Base-by-base conservation (phyloP, 2,113 vertebrate species). In the Pseudopipra pipra region DNA sequence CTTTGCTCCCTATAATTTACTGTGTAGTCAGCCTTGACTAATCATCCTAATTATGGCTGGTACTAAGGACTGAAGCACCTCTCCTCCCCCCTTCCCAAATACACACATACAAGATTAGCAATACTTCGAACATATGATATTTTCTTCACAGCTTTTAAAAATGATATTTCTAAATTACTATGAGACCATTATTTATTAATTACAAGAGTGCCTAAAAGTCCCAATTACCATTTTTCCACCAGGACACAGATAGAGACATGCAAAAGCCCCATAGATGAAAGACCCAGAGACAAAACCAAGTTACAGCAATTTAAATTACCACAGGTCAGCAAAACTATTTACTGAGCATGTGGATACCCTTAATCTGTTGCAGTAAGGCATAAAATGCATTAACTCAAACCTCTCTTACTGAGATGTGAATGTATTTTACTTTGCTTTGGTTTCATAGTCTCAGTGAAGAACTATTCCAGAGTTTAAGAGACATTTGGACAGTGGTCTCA, bases 401-500 rank as follows among this genome's bases (percentile, higher is more conserved):
- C 7, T 85, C 22, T 59, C 16, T 33, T n/a, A 44, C 1, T 49
- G 74, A 76, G 44, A 30, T 13, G 4, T 27, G 43, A 47, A 20
- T 14, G 12, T 54, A 9, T 66, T 87, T 73, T 46, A 56, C 55
- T 56, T 89, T 49, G 28, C 6, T 68, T 66, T 41, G 49, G 2
- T 39, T 43, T 39, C 43, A 21, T 2, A 5, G 28, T 20, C 25
- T 27, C 49, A 25, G 14, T 21, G 51, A 65, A 58, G 14, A 49
- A 27, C n/a, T 70, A 41, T 41, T 27, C 21, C 49, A 63, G n/a
- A 43, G 47, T 27, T 43, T 63, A 76, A 6, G 24, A 44, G 28
- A 28, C 1, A 2, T 17, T 16, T 43, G 35, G 22, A 33, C 35
- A 71, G 15, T 0, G 0, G 10, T 51, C 8, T 28, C 49, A 44